phyloP scores from a whole-genome alignment of 2,113 vertebrate genomes.

The Microtus montanus region DNA sequence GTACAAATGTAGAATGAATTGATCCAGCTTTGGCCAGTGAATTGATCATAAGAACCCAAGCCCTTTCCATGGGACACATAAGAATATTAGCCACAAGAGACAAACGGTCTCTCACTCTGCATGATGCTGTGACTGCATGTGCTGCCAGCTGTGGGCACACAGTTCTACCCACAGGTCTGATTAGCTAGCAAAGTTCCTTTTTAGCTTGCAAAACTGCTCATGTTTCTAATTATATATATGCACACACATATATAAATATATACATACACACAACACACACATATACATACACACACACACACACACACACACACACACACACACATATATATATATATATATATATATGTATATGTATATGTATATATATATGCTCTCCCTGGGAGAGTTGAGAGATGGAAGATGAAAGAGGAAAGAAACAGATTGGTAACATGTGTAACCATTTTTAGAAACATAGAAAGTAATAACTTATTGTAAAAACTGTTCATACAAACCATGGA shows the following conservation, averaged over 20 bases:
- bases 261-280: too few species aligned
- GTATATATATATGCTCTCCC: not conserved
- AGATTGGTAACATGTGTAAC: not conserved
- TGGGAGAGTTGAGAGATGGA: not conserved
- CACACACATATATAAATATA: too few species aligned
- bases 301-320: too few species aligned
- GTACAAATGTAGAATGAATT: not conserved
- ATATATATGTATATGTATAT: too few species aligned
- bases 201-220: not conserved
- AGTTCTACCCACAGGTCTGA: too few species aligned
- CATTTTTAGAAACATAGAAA: not conserved
- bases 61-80: not conserved
- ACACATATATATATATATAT: too few species aligned
- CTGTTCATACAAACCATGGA: not conserved
- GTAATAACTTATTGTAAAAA: not conserved
- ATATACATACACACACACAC: too few species aligned
- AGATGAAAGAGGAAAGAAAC: not conserved
- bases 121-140: not conserved
- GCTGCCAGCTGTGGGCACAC: not conserved
- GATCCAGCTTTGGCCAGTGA: not conserved
- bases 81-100: not conserved
- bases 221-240: not conserved
- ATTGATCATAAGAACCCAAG: not conserved
- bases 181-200: not conserved
- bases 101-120: not conserved